Percentiles rank a stretch among this genome's conserved stretches.
Conservation (phyloP, 2,888 invertebrate genomes). For the Stramonita haemastoma region DNA sequence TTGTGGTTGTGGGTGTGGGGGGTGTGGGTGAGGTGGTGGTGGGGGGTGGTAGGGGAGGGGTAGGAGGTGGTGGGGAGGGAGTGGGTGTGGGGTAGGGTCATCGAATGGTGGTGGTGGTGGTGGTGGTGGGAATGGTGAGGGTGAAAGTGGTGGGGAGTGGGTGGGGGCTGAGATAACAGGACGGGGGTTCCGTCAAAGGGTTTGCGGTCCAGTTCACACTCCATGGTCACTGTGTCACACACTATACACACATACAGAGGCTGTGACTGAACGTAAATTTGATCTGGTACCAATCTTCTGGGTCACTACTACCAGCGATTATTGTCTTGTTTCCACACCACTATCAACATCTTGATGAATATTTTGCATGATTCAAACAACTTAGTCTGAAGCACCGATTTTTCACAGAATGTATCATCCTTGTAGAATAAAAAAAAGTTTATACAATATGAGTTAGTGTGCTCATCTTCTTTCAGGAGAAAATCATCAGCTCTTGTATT, state of each 20-base stretch:
- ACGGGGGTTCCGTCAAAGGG: conserved; percentile 45
- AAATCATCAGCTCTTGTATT: too few species aligned
- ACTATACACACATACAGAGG: too few species aligned
- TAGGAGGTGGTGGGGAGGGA: conserved; percentile 17
- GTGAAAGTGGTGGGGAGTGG: conserved; percentile 10
- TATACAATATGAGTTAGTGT: too few species aligned
- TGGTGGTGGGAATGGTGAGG: background rate
- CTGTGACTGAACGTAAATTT: too few species aligned
- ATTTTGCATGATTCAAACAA: background rate
- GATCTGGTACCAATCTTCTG: too few species aligned
- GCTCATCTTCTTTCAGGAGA: too few species aligned
- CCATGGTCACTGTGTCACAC: conserved; percentile 43
- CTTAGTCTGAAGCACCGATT: too few species aligned
- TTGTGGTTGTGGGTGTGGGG: background rate
- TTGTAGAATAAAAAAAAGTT: too few species aligned
- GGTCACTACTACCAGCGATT: background rate
- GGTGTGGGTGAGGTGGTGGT: conserved; percentile 21
- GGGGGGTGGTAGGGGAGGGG: background rate
- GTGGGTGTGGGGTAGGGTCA: conserved; percentile 31
- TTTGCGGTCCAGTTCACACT: conserved; percentile 54
- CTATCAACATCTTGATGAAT: background rate
- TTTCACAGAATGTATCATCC: too few species aligned
- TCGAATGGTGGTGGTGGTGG: background rate
- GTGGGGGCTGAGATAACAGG: conserved; percentile 23
- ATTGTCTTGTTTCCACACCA: background rate